Evolutionary conservation across 2,113 vertebrate species (phyloP).

Genomic region (Laterallus jamaicensis): DNA sequence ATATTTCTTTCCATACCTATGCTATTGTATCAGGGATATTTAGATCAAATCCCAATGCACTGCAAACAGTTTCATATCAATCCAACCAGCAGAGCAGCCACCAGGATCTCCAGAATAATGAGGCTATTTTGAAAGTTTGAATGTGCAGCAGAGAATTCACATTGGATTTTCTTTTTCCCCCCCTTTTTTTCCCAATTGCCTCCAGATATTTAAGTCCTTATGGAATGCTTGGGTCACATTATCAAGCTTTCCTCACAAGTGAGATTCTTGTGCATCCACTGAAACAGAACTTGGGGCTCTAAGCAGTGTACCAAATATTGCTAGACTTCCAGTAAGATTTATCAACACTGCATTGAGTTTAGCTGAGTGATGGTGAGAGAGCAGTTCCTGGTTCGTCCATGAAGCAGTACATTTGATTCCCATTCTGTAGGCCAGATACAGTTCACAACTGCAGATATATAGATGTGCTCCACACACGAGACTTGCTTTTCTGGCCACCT

Average conservation of each 20-base stretch:
- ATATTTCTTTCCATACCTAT: neutral
- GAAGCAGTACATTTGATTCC: neutral
- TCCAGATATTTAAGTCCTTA: neutral
- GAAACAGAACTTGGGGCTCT: neutral
- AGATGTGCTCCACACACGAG: fast-evolving
- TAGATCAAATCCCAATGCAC: neutral
- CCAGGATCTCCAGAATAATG: neutral
- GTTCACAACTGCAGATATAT: neutral
- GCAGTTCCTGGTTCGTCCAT: neutral
- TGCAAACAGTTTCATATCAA: neutral
- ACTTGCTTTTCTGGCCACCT: neutral
- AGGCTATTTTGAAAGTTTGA: neutral
- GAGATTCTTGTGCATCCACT: neutral
- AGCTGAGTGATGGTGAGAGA: neutral
- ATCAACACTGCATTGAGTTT: neutral
- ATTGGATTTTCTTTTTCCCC: neutral
- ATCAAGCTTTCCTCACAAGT: neutral
- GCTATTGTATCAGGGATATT: neutral
- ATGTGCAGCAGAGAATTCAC: neutral
- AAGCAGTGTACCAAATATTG: neutral
- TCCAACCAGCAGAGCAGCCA: neutral
- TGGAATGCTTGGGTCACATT: neutral
- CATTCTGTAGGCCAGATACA: neutral
- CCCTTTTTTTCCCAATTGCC: neutral
- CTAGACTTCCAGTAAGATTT: neutral